Evolutionary conservation across 2,888 invertebrate genomes (phyloP).

Genomic region (Drosophila hamatofila): DNA sequence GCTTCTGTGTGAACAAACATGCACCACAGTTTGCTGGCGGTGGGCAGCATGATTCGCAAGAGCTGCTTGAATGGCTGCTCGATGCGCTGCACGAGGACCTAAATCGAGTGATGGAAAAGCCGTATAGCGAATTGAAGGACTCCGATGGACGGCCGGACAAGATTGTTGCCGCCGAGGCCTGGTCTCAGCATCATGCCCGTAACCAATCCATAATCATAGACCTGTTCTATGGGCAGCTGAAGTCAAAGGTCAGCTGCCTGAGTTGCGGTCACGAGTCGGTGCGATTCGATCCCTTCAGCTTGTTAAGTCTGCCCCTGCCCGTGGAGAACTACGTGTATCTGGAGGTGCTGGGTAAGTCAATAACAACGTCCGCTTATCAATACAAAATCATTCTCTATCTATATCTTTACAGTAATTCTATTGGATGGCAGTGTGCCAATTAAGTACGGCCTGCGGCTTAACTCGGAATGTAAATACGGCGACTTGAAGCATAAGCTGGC

Average conservation of each 20-base stretch:
- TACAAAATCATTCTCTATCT: background rate
- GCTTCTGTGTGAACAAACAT: slow-evolving; percentile 94
- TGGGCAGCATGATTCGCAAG: slow-evolving; percentile 97
- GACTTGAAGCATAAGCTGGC: slow-evolving; percentile 91
- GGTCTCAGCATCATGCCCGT: slow-evolving; percentile 92
- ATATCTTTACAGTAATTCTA: slow-evolving; percentile 87
- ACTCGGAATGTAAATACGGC: slow-evolving; percentile 92
- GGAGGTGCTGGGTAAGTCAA: slow-evolving; percentile 89
- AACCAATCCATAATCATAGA: slow-evolving; percentile 96
- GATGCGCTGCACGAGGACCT: slow-evolving; percentile 97
- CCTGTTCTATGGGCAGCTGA: slow-evolving; percentile 96
- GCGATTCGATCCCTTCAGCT: slow-evolving; percentile 96
- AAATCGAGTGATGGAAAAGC: slow-evolving; percentile 91
- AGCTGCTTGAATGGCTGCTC: slow-evolving; percentile 95
- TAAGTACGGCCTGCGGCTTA: slow-evolving; percentile 93
- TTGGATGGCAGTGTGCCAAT: slow-evolving; percentile 93
- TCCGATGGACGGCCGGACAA: slow-evolving; percentile 92
- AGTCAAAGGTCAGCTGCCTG: slow-evolving; percentile 93
- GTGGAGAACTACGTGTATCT: slow-evolving; percentile 94
- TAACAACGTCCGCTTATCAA: too few relatives aligned
- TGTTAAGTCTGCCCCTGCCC: slow-evolving; percentile 94
- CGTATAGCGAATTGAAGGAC: slow-evolving; percentile 91
- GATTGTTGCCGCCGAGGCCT: slow-evolving; percentile 90
- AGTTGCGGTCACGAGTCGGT: slow-evolving; percentile 94
- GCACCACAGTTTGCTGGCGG: slow-evolving; percentile 94